Percentiles rank a stretch among this genome's conserved stretches.
Evolutionary conservation across 2,888 invertebrate species (phyloP).

Genomic region (Xestia ashworthii): DNA sequence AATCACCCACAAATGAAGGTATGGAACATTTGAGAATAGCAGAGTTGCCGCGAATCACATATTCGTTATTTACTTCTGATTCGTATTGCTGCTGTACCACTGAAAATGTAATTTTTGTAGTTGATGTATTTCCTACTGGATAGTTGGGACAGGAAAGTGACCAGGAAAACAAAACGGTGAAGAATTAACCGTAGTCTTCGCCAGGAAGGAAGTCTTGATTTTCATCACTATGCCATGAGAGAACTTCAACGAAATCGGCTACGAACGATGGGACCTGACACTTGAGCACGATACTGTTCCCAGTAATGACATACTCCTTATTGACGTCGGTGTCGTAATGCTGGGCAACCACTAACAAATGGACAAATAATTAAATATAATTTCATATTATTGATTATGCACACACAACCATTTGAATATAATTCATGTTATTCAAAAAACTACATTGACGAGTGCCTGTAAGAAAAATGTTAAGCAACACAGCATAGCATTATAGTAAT

Average conservation of each 20-base stretch:
- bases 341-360: constrained; percentile 93
- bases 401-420: constrained; percentile 5
- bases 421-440: constrained; percentile 15
- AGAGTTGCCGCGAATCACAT: constrained; percentile 97
- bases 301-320: constrained; percentile 95
- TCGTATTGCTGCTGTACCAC: constrained; percentile 97
- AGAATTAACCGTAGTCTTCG: constrained; percentile 90
- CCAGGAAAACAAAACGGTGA: constrained; percentile 51
- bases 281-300: constrained; percentile 95
- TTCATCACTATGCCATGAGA: constrained; percentile 95
- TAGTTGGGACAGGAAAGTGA: constrained; percentile 60
- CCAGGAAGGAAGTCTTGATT: constrained; percentile 93
- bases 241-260: constrained; percentile 95
- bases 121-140: constrained; percentile 23
- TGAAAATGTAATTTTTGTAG: constrained; percentile 76
- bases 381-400: neutral
- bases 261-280: constrained; percentile 97
- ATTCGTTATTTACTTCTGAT: constrained; percentile 97
- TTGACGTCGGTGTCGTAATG: constrained; percentile 96
- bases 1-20: constrained; percentile 98
- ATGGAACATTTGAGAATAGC: constrained; percentile 97
- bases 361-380: constrained; percentile 54
- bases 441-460: constrained; percentile 20
- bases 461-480: constrained; percentile 44
- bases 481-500: neutral